These are phyloP conservation scores for Diplodus sargus DNA, from an alignment of 2,797 vertebrate genomes.

Conservation along the genomic window DNA sequence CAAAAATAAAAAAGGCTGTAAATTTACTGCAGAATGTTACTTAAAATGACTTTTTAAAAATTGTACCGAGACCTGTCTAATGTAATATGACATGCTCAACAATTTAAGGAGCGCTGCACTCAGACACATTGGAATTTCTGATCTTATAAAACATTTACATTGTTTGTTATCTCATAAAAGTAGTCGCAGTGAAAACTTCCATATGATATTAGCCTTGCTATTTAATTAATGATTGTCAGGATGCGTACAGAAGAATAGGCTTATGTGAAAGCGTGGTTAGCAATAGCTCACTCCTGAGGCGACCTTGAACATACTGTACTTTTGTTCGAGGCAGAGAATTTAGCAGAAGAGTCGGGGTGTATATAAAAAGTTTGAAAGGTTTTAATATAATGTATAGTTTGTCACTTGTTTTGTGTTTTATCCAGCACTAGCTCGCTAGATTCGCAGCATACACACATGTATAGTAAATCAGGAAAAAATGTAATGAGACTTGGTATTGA, in stretches of 20 bases:
- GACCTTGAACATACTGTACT: constrained; percentile 20
- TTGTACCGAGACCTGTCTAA: constrained; percentile 21
- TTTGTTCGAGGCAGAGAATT: constrained; percentile 28
- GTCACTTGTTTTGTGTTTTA: constrained; percentile 54
- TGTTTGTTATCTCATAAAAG: constrained; percentile 14
- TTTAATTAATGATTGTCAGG: constrained; percentile 28
- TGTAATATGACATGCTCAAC: constrained; percentile 21
- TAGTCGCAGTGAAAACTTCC: constrained; percentile 12
- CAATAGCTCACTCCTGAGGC: constrained; percentile 29
- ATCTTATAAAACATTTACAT: constrained; percentile 9
- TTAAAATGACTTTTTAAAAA: constrained; percentile 14
- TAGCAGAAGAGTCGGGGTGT: constrained; percentile 39
- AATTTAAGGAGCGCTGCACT: constrained; percentile 16
- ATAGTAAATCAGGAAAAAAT: constrained; percentile 55
- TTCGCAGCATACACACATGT: constrained; percentile 39
- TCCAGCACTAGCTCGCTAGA: constrained; percentile 38
- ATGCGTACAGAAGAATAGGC: constrained; percentile 25
- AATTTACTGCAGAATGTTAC: constrained; percentile 48
- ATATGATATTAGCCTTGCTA: constrained; percentile 24
- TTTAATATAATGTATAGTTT: constrained; percentile 62
- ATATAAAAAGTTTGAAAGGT: constrained; percentile 50
- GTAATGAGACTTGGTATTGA: constrained; percentile 57
- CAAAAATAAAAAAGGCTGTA: constrained; percentile 35
- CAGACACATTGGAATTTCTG: constrained; percentile 8
- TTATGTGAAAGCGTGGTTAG: constrained; percentile 22